phyloP scores from a whole-genome alignment of 2,113 vertebrate species.

The Pomatostomus ruficeps region DNA sequence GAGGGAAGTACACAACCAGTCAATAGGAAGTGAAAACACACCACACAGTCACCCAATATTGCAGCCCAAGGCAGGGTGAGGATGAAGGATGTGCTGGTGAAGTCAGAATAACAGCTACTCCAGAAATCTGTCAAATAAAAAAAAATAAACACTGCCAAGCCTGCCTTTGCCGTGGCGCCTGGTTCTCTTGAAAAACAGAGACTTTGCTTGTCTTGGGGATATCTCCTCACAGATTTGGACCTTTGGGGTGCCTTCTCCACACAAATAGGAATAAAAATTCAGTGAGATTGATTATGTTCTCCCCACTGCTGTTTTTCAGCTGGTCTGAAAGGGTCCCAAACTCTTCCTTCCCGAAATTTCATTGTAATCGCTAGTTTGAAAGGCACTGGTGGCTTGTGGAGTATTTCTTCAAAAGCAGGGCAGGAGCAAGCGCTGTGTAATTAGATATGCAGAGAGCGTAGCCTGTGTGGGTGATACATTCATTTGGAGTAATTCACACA shows the following conservation, averaged over 20 bases:
- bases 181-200: neutral
- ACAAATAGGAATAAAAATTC: neutral
- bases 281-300: neutral
- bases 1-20: slow-evolving; percentile 63
- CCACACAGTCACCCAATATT: neutral
- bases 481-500: neutral
- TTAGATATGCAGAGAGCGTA: neutral
- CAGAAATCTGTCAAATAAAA: neutral
- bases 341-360: neutral
- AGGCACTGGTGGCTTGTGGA: neutral
- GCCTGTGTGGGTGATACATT: slow-evolving; percentile 17
- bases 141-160: neutral
- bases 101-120: neutral
- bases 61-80: neutral
- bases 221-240: neutral
- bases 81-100: neutral
- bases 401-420: neutral
- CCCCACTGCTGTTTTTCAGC: neutral
- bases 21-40: slow-evolving; percentile 62
- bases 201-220: neutral
- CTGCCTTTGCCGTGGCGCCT: neutral
- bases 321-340: neutral
- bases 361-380: neutral
- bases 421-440: neutral
- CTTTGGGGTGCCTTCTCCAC: neutral